Conservation (phyloP, 1,140 invertebrate species). For the Lepidurus packardi region DNA sequence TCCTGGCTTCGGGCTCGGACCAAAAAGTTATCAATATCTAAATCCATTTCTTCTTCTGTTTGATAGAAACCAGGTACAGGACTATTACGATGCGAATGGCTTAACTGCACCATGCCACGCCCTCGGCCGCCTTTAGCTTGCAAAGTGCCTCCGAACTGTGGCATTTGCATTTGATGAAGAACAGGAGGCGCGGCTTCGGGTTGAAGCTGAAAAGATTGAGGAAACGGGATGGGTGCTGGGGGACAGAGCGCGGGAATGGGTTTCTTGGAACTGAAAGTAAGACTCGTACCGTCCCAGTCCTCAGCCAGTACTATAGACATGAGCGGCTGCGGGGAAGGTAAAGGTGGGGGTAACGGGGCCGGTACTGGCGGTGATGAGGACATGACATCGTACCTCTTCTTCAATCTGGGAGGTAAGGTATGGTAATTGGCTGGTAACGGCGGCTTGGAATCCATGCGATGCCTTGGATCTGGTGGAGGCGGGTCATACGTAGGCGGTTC, state of each 20-base stretch:
- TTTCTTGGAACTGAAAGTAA: slow-evolving; percentile 23
- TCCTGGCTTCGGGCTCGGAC: slow-evolving; percentile 27
- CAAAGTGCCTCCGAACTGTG: not conserved
- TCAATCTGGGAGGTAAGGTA: slow-evolving; percentile 28
- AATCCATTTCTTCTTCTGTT: slow-evolving; percentile 12
- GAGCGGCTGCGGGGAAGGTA: slow-evolving; percentile 2
- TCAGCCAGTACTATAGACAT: not conserved
- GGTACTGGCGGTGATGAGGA: slow-evolving; percentile 2
- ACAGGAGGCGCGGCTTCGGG: not conserved
- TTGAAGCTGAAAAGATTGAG: not conserved
- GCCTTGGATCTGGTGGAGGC: not conserved
- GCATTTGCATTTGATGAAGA: not conserved
- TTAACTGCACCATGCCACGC: not conserved
- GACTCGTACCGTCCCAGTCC: slow-evolving; percentile 29
- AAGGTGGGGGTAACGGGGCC: not conserved
- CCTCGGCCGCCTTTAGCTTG: not conserved
- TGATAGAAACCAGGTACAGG: slow-evolving; percentile 16
- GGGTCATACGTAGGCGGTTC: not conserved
- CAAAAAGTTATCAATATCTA: slow-evolving; percentile 5
- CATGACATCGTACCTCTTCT: slow-evolving; percentile 23
- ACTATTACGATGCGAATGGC: not conserved
- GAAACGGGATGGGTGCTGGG: not conserved
- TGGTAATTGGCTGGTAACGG: slow-evolving; percentile 27
- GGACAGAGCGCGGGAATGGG: not conserved
- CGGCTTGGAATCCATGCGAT: slow-evolving; percentile 23